Base-by-base conservation (phyloP, 2,888 invertebrate species). In the Cerastis leucographa region DNA sequence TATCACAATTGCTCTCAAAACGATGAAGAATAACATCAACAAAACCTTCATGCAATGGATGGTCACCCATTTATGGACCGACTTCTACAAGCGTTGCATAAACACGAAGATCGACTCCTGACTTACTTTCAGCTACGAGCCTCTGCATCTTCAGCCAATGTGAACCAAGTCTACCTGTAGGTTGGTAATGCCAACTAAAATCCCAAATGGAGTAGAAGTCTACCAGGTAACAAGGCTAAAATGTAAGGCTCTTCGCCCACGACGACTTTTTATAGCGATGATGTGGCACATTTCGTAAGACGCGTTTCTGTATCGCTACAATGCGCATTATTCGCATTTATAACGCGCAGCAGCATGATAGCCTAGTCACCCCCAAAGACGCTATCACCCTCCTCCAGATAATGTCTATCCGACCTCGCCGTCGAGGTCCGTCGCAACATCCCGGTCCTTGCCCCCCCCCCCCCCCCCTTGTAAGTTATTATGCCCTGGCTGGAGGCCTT, bases 151-250 rank as follows among this genome's bases (percentile, higher is more conserved):
- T 25, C 56, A 56, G 56, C 56, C 14, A 62, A 62, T 6, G 12
- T 40, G 40, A 22, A 12, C 22, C 62, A 62, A 22, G 22, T 12
- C 22, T 22, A 40, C 40, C 12, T 12, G 40, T 12, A 62, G 12
- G 40, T 14, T 14, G 62, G n/a, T 40, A 40, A 62, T 40, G 12
- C 40, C 7, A 40, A 22, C 22, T 62, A 40, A 75, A 40, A 76
- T 46, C 17, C 6, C 17, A 12, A 46, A 44, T 0, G 42, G 49
- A 76, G 44, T 51, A 22, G 35, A 35, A 44, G 14, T 7, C 69
- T 51, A 62, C 42, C 17, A 8, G 61, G 49, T 61, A 61, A 62
- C 25, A 65, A 68, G 51, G 62, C 61, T 40, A 59, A 78, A 83
- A 44, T 73, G 35, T 70, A 66, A 73, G 51, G 49, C 42, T 62